phyloP scores from a whole-genome alignment of 2,797 vertebrate species.

The Neopelma chrysocephalum region DNA sequence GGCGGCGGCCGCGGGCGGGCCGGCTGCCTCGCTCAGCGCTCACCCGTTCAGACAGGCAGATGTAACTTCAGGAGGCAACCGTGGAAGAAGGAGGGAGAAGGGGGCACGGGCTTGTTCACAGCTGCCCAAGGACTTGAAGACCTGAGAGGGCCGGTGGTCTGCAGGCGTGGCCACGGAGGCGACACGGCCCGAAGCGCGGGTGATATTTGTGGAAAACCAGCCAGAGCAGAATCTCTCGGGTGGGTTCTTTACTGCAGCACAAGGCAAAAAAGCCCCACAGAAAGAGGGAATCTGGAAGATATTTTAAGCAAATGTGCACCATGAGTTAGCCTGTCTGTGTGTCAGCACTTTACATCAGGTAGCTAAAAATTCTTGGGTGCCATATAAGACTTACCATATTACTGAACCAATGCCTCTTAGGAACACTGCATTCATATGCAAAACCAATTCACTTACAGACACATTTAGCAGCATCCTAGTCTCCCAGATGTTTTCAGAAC shows the following conservation, averaged over 20 bases:
- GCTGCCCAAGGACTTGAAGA: background rate
- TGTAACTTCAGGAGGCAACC: background rate
- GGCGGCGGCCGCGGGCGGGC: no score
- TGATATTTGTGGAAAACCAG: background rate
- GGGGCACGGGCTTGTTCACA: fast-evolving
- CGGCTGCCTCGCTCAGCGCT: fast-evolving
- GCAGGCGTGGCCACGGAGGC: background rate
- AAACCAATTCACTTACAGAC: background rate
- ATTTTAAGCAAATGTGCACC: background rate
- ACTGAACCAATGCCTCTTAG: background rate
- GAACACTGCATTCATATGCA: background rate
- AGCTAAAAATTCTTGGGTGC: background rate
- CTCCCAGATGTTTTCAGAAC: background rate
- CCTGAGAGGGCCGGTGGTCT: background rate
- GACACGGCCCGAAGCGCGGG: background rate
- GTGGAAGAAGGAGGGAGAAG: background rate
- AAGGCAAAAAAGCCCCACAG: background rate
- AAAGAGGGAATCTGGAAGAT: background rate
- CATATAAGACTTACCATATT: background rate
- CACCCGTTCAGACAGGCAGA: fast-evolving
- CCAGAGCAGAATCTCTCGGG: background rate
- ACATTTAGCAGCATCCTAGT: background rate
- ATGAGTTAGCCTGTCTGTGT: background rate
- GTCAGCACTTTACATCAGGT: background rate
- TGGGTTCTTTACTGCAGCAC: background rate